Evolutionary conservation across 2,888 invertebrate genomes (phyloP).

Genomic region (Amitus sp.): DNA sequence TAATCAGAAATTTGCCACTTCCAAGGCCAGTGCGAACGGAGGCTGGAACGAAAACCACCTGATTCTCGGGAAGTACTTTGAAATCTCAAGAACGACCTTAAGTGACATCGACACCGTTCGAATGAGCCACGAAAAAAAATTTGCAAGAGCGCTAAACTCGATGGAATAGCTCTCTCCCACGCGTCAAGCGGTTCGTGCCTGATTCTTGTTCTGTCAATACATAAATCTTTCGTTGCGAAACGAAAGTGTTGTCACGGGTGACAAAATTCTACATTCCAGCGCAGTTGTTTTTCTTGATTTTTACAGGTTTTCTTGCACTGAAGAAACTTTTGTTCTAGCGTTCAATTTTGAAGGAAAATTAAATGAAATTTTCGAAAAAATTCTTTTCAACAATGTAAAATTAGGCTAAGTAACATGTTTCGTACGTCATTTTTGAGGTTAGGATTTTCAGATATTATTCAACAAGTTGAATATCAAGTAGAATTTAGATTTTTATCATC

Average conservation of each 20-base stretch:
- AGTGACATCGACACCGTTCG: slow-evolving; percentile 21
- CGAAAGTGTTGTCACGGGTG: slow-evolving; percentile 40
- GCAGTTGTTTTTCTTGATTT: slow-evolving; percentile 27
- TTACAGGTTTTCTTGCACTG: slow-evolving; percentile 17
- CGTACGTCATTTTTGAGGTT: too few relatives aligned
- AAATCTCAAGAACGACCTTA: neutral
- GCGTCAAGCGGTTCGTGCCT: slow-evolving; percentile 31
- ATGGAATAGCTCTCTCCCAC: slow-evolving; percentile 38
- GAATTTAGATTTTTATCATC: too few relatives aligned
- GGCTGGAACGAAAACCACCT: neutral
- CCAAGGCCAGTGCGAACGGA: slow-evolving; percentile 10
- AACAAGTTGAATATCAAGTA: too few relatives aligned
- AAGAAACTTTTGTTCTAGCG: too few relatives aligned
- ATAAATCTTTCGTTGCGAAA: slow-evolving; percentile 24
- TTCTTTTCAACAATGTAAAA: too few relatives aligned
- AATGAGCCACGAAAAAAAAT: slow-evolving; percentile 32
- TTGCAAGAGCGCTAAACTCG: slow-evolving; percentile 33
- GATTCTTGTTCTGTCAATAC: slow-evolving; percentile 17
- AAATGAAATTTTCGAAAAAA: too few relatives aligned
- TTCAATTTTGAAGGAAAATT: too few relatives aligned
- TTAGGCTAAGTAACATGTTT: too few relatives aligned
- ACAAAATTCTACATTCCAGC: slow-evolving; percentile 34
- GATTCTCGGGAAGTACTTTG: neutral
- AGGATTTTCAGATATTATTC: too few relatives aligned
- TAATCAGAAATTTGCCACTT: slow-evolving; percentile 35